phyloP scores from a whole-genome alignment of 2,113 vertebrate species.

The Gadus macrocephalus region DNA sequence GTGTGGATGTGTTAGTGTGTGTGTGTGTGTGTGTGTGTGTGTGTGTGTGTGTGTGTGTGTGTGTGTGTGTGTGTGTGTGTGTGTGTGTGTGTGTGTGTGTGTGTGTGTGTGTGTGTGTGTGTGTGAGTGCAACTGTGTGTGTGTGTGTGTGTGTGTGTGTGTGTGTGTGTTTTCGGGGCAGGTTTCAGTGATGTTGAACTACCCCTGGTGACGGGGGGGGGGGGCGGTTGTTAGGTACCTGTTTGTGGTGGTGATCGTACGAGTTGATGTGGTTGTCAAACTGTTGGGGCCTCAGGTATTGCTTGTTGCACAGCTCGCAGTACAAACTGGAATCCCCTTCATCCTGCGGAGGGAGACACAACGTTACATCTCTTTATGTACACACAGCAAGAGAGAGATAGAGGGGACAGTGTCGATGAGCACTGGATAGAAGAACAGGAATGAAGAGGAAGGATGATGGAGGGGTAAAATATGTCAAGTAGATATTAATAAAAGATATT shows the following conservation, averaged over 20 bases:
- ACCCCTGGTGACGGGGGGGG: background rate
- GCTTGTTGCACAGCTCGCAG: constrained; percentile 95
- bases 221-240: constrained; percentile 72
- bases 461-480: too few species aligned
- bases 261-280: constrained; percentile 99
- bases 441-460: background rate
- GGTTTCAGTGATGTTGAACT: background rate
- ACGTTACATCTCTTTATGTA: too few species aligned
- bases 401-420: background rate
- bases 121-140: background rate
- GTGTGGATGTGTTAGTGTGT: constrained; percentile 1
- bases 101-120: background rate
- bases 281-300: constrained; percentile 94
- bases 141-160: background rate
- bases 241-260: constrained; percentile 96
- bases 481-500: too few species aligned
- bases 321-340: constrained; percentile 75
- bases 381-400: background rate
- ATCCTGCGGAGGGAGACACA: constrained; percentile 32
- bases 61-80: background rate
- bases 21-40: background rate
- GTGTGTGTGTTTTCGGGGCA: constrained; percentile 3
- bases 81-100: background rate
- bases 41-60: background rate
- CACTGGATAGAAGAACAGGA: background rate